Base-by-base conservation (phyloP, 2,888 invertebrate species). In the Rhingia campestris region DNA sequence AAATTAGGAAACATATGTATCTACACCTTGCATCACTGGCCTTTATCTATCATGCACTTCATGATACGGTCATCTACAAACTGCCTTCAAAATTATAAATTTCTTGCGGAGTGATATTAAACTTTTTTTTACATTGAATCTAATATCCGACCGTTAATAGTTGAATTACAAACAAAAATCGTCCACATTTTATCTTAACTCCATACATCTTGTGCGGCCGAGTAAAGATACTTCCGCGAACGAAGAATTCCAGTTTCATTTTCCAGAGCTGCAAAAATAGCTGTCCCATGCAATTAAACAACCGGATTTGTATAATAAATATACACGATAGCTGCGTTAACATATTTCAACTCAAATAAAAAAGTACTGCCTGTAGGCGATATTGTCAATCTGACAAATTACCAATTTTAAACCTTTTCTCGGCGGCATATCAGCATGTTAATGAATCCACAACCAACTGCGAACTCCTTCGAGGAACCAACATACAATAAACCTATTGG, bases 391-490 rank as follows among this genome's bases (percentile, higher is more conserved):
- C 12, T 53, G 53, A 53, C 12, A 41, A 51, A 64, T n/a, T 6
- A 22, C 10, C 9, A 12, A 30, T 47, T 3, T 12, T 7, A 4
- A 10, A 53, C 41, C 41, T 14, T 32, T 32, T 12, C 2, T 22
- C 22, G 22, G 2, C 22, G 22, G 22, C 22, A 22, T 22, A 22
- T 22, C 22, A 2, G 22, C 22, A 22, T 22, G 3, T 32, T 10
- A 32, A 66, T 66, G 33, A 66, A 66, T 53, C 43, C 41, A 6
- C 30, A 33, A 4, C 14, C 41, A 33, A 53, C 41, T 39, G 51
- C 6, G 32, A 10, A 9, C 6, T 39, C 30, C 30, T 41, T 32
- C 12, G 12, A 32, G 32, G 41, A 33, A 53, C 32, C 53, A 37
- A 43, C 41, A 66, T n/a, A n/a, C n/a, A 49, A 22, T 30, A 30